Base-by-base conservation (phyloP, 92 coral and sea anemone genomes). In the Chrysogorgia sp. region DNA sequence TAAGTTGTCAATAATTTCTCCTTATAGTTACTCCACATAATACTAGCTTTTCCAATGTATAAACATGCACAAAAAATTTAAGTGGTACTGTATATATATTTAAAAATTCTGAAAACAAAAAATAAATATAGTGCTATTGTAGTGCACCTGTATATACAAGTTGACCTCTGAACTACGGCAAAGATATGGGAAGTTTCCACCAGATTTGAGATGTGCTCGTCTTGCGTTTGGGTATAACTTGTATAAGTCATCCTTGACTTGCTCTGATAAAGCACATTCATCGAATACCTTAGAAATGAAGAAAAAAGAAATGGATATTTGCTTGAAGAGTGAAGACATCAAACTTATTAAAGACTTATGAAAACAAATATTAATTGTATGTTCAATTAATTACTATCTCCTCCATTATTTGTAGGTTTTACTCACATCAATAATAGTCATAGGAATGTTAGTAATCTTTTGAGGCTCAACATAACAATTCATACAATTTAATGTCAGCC, bases 261-360 rank as follows among this genome's bases (percentile, higher is more conserved):
- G 98, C 59, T 94, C 92, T n/a, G 98, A 94, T 61, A 94, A 60
- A 12, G 98, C 98, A 65, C 97, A 94, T 62, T 94, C 97, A 81
- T 94, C 98, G 85, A 94, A 94, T 49, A 94, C 98, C 98, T 94
- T 23, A 9, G 17, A 34, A 78, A 34, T 12, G 60, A 12, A 37
- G 43, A 37, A 37, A 37, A 37, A 37, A 37, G 43, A 37, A 37
- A 37, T 37, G 6, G 12, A 37, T 4, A 4, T 5, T 12, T 37
- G 43, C 43, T 12, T 4, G 12, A 37, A 37, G 43, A 37, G 5
- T 5, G 43, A 37, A 37, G 5, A 4, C 6, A 37, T 4, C 6
- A 37, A 37, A 37, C 6, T n/a, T n/a, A n/a, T n/a, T n/a, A 37
- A 37, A 37, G 43, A 12, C 43, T 37, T 37, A 37, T 37, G n/a